Percentiles rank a stretch among this genome's conserved stretches.
These are phyloP conservation scores for Tachystola acroxantha DNA, from an alignment of 2,888 invertebrate species.

Conservation along the genomic window DNA sequence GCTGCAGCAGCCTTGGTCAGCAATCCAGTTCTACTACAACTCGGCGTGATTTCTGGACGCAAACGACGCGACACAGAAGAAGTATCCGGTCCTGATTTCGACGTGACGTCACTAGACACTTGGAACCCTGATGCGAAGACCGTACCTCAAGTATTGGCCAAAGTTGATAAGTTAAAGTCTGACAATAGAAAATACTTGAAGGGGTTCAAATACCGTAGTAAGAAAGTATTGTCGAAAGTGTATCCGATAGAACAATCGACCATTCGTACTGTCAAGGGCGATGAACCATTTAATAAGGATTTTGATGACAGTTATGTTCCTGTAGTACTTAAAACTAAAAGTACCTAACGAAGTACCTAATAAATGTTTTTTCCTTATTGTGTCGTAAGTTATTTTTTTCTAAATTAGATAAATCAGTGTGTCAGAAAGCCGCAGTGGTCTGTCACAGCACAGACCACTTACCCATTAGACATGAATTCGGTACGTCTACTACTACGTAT, in stretches of 20 bases:
- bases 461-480: no score
- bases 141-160: not conserved
- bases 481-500: no score
- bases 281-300: slow-evolving; percentile 18
- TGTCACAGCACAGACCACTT: no score
- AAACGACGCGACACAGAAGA: slow-evolving; percentile 65
- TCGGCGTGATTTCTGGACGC: slow-evolving; percentile 84
- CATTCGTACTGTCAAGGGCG: slow-evolving; percentile 14
- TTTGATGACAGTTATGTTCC: slow-evolving; percentile 40
- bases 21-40: slow-evolving; percentile 87
- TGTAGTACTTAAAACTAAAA: slow-evolving; percentile 37
- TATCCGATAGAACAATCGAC: slow-evolving; percentile 18
- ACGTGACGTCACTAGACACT: slow-evolving; percentile 6
- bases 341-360: no score
- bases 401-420: no score
- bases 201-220: slow-evolving; percentile 9
- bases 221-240: slow-evolving; percentile 12
- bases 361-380: no score
- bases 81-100: slow-evolving; percentile 17
- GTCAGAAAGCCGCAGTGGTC: no score
- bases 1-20: slow-evolving; percentile 88
- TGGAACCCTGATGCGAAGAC: slow-evolving; percentile 5
- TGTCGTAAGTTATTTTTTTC: no score
- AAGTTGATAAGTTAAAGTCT: slow-evolving; percentile 4
- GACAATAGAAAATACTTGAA: slow-evolving; percentile 2